Percentiles rank a stretch among this genome's conserved stretches.
phyloP scores from a whole-genome alignment of 2,113 vertebrate genomes.

The Callospermophilus lateralis region DNA sequence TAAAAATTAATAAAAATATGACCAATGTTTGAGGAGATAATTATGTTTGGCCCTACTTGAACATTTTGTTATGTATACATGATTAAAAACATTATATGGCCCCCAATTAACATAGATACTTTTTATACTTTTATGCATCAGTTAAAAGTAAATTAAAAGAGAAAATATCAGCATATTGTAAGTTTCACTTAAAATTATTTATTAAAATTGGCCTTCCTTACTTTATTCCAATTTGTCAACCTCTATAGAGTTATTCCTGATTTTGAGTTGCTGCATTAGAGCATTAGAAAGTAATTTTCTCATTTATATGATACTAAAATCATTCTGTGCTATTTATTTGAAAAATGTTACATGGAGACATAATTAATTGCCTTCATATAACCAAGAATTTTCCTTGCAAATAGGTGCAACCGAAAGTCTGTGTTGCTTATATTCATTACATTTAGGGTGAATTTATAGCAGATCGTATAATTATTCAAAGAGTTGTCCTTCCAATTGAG shows the following conservation, averaged over 20 bases:
- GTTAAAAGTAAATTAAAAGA: background rate
- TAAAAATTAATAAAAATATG: too few relatives aligned
- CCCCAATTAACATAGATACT: background rate
- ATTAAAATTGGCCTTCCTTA: background rate
- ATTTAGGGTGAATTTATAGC: background rate
- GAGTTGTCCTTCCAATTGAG: background rate
- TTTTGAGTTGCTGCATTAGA: background rate
- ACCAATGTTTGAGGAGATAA: background rate
- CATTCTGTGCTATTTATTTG: constrained; percentile 11
- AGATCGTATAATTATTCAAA: background rate
- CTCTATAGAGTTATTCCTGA: background rate
- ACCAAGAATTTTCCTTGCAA: background rate
- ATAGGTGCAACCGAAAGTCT: background rate
- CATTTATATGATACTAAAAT: constrained; percentile 31
- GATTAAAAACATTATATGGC: background rate
- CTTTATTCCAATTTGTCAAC: constrained; percentile 20
- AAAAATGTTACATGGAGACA: constrained; percentile 47
- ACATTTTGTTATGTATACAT: background rate
- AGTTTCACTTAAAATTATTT: background rate
- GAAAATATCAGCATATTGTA: background rate
- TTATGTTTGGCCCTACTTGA: background rate
- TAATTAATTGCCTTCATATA: constrained; percentile 37
- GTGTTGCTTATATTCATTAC: background rate
- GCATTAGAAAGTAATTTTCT: constrained; percentile 34
- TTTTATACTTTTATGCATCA: background rate